Evolutionary conservation across 2,888 invertebrate genomes (phyloP).

Genomic region (Pammene aurita): DNA sequence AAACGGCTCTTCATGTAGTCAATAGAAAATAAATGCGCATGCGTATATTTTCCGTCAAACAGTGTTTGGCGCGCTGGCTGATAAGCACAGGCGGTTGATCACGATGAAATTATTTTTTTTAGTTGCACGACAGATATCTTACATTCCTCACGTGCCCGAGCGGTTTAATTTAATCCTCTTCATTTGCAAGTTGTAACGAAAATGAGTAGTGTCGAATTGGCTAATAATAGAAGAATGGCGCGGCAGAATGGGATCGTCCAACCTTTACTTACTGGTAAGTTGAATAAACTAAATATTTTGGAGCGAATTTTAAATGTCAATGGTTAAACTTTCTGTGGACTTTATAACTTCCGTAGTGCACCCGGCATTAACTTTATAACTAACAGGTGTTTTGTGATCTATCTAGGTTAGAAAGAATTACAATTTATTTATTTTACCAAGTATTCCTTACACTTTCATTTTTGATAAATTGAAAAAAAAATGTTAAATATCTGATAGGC

Average conservation of each 20-base stretch:
- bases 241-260: slow-evolving; percentile 93
- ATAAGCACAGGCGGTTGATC: slow-evolving; percentile 65
- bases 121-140: slow-evolving; percentile 69
- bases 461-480: background rate
- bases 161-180: slow-evolving; percentile 42
- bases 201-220: slow-evolving; percentile 71
- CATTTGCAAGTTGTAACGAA: slow-evolving; percentile 53
- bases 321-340: slow-evolving; percentile 29
- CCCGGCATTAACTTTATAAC: background rate
- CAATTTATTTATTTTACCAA: background rate
- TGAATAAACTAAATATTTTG: slow-evolving; percentile 47
- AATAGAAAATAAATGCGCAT: slow-evolving; percentile 70
- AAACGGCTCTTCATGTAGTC: slow-evolving; percentile 48
- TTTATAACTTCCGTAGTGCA: slow-evolving; percentile 22
- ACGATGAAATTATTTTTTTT: slow-evolving; percentile 76
- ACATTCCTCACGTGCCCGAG: slow-evolving; percentile 62
- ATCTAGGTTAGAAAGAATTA: slow-evolving; percentile 19
- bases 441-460: background rate
- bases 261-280: slow-evolving; percentile 93
- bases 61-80: slow-evolving; percentile 80
- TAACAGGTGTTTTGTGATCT: slow-evolving; percentile 14
- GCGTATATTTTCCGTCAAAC: slow-evolving; percentile 69
- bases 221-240: slow-evolving; percentile 71
- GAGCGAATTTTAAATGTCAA: slow-evolving; percentile 62
- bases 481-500: too few species aligned